Base-by-base conservation (phyloP, 1,140 invertebrate genomes). In the Heliconius eleuchia region DNA sequence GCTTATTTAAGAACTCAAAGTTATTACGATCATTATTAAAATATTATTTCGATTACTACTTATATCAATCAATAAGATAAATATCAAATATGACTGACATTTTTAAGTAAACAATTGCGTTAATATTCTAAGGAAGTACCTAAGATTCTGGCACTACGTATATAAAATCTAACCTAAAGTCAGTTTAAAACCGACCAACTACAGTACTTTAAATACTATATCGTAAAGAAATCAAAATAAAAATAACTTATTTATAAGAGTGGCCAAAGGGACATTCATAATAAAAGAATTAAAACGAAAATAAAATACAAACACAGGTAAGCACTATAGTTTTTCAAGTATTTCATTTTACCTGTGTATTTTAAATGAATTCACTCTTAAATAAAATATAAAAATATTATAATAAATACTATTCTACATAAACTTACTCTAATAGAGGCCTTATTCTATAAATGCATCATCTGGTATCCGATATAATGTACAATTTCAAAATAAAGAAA, bases 401-500 rank as follows among this genome's bases (percentile, higher is more conserved):
- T 57, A 57, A 57, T 57, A 57, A 57, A 57, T 57, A 57, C 78
- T 84, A 82, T 57, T 57, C n/a, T 57, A 57, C 30, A 71, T 34
- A 60, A 30, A 5, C 66, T 66, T 71, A 60, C 7, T 57, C 71
- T 70, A 74, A 73, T n/a, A 55, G 60, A 73, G 50, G 73, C 30
- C 75, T 77, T 85, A 86, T 52, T 19, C 86, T 89, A 91, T 90
- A 91, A 91, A 91, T 91, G 90, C 90, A 88, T 84, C 81, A 71
- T 83, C 90, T 91, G 90, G 90, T 89, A 87, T 86, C 89, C 66
- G 81, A 81, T 82, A 83, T 52, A 89, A 91, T 91, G 86, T 91
- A 91, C 90, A 91, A 82, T 83, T 83, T 83, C 57, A 74, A 70
- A 78, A 46, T 55, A 79, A 57, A 57, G 11, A 57, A 57, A 57